Evolutionary conservation across 2,113 vertebrate species (phyloP), one percentile per base, ranked within the genome.

Genomic region (Dolichallabes microphthalmus): DNA sequence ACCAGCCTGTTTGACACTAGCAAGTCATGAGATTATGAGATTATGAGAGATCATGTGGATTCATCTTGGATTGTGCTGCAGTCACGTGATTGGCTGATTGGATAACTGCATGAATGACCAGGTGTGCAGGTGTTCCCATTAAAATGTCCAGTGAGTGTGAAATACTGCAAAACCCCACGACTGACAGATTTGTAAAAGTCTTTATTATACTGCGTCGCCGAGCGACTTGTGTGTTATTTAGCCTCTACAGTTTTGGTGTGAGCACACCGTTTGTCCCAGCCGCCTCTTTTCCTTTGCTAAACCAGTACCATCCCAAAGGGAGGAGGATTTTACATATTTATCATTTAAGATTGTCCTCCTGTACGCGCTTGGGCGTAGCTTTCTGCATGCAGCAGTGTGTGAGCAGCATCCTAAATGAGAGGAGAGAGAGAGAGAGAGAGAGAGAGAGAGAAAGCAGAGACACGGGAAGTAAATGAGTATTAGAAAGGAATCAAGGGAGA

Each of bases 371-470:
- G 90, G 93, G 89, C 88, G 86, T 90, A 89, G 89, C 91, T 85
- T 92, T 91, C 93, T 93, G 94, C 94, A 93, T 92, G 93, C 91
- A 90, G 90, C 86, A 90, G 58, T 81, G 91, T 94, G 93, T 95
- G 94, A 94, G 90, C 91, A 92, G 94, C 93, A 95, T 95, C 86
- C 15, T 80, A 91, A 94, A 95, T 94, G 91, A 94, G 93, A 30
- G 45, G 75, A 75, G 57, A 58, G 55, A 84, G 79, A 64, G 20
- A 71, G 82, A 69, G 68, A 61, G 22, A 84, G 22, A 20, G 74
- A 77, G 76, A 78, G 39, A 86, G 71, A 77, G 80, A 82, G 85
- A 66, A 79, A 82, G 85, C 52, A 88, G 32, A 55, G 55, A 1
- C 55, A 60, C n/a, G 9, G 82, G 53, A 50, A 64, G 64, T 83